A percentile compares a stretch with the other conserved stretches of the same genome.
Conservation (phyloP, 2,113 vertebrate genomes). For the Hypocryptadius cinnamomeus region DNA sequence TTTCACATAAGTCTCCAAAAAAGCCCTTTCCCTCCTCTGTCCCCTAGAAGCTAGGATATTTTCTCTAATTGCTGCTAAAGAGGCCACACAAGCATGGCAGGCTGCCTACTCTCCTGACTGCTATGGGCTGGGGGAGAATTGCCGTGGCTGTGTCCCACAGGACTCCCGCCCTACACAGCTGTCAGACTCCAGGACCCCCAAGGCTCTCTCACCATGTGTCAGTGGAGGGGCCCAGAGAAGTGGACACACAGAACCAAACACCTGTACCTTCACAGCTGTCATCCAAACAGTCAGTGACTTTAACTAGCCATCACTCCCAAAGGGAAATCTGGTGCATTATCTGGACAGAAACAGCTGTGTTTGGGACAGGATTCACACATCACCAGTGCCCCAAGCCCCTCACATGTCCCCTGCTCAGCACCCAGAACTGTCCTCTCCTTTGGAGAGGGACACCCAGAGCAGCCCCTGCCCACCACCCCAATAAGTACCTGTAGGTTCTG, state of each 20-base stretch:
- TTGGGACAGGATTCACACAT: neutral
- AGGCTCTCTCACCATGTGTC: neutral
- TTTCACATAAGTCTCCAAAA: neutral
- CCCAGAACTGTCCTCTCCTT: neutral
- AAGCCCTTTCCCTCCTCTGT: neutral
- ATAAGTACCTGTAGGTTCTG: neutral
- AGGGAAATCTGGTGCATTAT: neutral
- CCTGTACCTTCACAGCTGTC: neutral
- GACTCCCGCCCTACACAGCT: neutral
- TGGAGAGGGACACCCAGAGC: neutral
- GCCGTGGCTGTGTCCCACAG: fast-evolving
- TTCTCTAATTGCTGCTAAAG: neutral
- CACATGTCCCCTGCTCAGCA: neutral
- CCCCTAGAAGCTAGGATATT: neutral
- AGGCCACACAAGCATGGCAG: neutral
- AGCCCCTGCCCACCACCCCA: neutral
- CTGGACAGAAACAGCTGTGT: neutral
- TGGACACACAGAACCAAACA: neutral
- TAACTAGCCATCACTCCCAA: neutral
- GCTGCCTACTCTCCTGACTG: neutral
- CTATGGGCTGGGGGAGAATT: neutral
- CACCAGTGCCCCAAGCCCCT: neutral
- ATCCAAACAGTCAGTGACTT: neutral
- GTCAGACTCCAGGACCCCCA: neutral
- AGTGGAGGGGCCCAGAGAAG: neutral